These are phyloP conservation scores for Ptiloglossa arizonensis DNA, from an alignment of 1,140 invertebrate species.

Conservation along the genomic window DNA sequence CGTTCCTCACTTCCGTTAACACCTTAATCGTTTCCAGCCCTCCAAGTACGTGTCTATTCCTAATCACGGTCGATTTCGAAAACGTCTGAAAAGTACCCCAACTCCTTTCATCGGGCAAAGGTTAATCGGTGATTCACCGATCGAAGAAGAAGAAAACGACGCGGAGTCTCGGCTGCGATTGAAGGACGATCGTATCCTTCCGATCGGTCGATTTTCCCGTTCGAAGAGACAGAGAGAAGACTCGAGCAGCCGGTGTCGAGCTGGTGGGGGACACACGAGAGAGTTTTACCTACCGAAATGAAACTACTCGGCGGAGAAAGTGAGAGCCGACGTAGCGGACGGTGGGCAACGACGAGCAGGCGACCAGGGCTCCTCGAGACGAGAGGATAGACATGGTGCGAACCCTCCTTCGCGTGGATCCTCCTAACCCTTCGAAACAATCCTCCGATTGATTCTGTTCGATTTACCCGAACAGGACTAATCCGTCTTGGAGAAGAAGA, in stretches of 20 bases:
- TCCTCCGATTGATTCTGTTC: not conserved
- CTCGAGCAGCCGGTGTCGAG: not conserved
- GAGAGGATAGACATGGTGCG: conserved; percentile 74
- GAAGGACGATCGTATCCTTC: conserved; percentile 28
- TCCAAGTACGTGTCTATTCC: too few species aligned
- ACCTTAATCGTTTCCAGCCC: too few species aligned
- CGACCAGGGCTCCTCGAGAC: conserved; percentile 71
- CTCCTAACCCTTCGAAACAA: conserved; percentile 24
- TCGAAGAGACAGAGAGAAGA: conserved; percentile 19
- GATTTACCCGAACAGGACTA: not conserved
- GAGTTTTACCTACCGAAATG: conserved; percentile 80
- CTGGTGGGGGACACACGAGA: conserved; percentile 68
- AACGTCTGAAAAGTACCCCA: not conserved
- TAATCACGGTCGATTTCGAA: not conserved
- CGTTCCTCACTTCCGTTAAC: too few species aligned
- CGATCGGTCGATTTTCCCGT: conserved; percentile 33
- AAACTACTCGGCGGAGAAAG: conserved; percentile 81
- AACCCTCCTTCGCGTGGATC: conserved; percentile 48
- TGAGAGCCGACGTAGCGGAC: conserved; percentile 77
- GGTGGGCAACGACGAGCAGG: conserved; percentile 68
- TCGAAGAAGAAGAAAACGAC: conserved; percentile 7
- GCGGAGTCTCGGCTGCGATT: not conserved
- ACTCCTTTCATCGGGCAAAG: not conserved
- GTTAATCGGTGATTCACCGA: not conserved
- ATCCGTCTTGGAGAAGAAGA: not conserved